Base-by-base conservation (phyloP, 2,888 invertebrate genomes). In the Aspidiotus rigidus region DNA sequence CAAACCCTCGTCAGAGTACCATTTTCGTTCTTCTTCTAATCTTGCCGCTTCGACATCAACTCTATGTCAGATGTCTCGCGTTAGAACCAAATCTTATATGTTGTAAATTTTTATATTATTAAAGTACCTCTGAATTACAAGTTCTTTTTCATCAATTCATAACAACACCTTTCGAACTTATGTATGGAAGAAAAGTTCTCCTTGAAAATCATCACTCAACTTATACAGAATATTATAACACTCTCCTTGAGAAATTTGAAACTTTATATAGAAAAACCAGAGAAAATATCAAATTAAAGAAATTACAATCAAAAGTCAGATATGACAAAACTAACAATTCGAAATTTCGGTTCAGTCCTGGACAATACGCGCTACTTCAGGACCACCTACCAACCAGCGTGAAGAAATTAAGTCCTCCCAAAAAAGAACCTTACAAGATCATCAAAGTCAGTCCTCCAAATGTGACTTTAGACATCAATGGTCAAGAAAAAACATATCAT, bases 401-500 rank as follows among this genome's bases (percentile, higher is more conserved):
- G 56, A 15, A 56, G 15, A 56, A 56, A 56, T n/a, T 56, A 10
- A n/a, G 56, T 13, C 56, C 56, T 8, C 15, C 16, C 7, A 13
- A 13, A 7, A 56, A 56, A n/a, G 56, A 15, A 56, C 56, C 56
- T 10, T 56, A 56, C 16, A 7, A 56, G 15, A 15, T 56, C 7
- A 56, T 15, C 8, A 15, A 9, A 10, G 15, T n/a, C 8, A 8
- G 15, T 15, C 49, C 49, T 8, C 49, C 49, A 44, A 8, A 44
- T 44, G 11, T 11, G 49, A 44, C 49, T 8, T 44, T 11, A 10
- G 49, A 11, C 9, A 44, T 10, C 49, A 56, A 56, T 8, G 15
- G 15, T 15, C 8, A 56, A 15, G 56, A n/a, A 56, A 56, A 56
- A 56, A 56, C 16, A n/a, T 56, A 56, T 56, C 56, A 56, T 15